phyloP scores from a whole-genome alignment of 1,140 invertebrate species.

The Drosophila oshimai region DNA sequence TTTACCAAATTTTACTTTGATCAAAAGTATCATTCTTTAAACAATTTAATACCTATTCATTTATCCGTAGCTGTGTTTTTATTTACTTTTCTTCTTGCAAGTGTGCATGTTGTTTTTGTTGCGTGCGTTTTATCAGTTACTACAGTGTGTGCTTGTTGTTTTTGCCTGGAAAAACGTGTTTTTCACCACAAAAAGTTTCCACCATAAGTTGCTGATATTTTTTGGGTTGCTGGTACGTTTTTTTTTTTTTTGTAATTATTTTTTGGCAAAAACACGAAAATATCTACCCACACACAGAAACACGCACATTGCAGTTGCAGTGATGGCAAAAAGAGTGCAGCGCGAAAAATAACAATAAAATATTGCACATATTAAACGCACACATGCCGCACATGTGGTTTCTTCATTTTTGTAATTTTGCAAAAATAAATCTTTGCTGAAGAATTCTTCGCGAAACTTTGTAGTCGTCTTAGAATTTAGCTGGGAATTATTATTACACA shows the following conservation, averaged over 20 bases:
- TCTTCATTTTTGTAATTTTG: not conserved
- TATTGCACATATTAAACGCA: conserved; percentile 18
- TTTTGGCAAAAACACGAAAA: conserved; percentile 3
- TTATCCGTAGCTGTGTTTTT: not conserved
- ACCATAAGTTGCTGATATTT: conserved; percentile 45
- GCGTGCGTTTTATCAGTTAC: conserved; percentile 35
- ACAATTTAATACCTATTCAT: not conserved
- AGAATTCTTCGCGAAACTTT: not conserved
- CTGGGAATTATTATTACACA: too few relatives aligned
- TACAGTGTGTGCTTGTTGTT: conserved; percentile 33
- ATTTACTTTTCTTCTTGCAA: not conserved
- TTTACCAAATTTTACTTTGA: too few relatives aligned
- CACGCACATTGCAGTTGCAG: not conserved
- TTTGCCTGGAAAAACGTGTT: conserved; percentile 62
- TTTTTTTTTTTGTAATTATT: not conserved
- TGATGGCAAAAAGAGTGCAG: not conserved
- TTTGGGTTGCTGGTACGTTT: too few relatives aligned
- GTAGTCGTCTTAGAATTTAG: too few relatives aligned
- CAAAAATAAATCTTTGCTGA: not conserved
- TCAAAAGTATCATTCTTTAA: too few relatives aligned
- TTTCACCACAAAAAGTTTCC: conserved; percentile 43
- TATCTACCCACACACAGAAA: conserved; percentile 12
- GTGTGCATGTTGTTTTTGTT: conserved; percentile 28
- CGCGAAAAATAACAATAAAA: conserved; percentile 8
- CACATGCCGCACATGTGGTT: conserved; percentile 53